These are phyloP conservation scores for Plebejus argus DNA, from an alignment of 2,888 invertebrate genomes.

Conservation along the genomic window DNA sequence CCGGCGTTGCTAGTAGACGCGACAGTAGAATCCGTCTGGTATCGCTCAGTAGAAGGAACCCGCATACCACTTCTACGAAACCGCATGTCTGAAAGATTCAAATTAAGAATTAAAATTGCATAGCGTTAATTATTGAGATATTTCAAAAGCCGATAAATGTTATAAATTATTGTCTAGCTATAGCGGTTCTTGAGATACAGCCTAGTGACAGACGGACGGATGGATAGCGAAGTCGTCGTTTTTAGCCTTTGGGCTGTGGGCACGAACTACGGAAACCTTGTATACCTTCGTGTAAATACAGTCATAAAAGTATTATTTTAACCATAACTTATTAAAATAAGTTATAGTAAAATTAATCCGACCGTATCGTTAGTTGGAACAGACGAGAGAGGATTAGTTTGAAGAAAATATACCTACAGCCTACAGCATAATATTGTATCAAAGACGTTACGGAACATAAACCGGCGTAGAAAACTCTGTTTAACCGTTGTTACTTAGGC, in stretches of 20 bases:
- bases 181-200: too few species aligned
- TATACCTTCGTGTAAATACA: too few species aligned
- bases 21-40: conserved; percentile 86
- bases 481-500: conserved; percentile 17
- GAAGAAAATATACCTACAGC: neutral
- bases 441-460: neutral
- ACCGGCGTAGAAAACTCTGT: neutral
- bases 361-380: neutral
- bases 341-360: neutral
- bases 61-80: conserved; percentile 85
- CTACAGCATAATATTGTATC: neutral
- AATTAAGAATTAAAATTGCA: too few species aligned
- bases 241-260: too few species aligned
- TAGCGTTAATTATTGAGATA: too few species aligned
- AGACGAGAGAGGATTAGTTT: neutral
- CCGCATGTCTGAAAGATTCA: conserved; percentile 83
- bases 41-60: conserved; percentile 87
- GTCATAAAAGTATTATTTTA: too few species aligned
- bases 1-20: conserved; percentile 83
- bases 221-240: too few species aligned
- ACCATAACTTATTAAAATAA: too few species aligned
- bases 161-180: too few species aligned
- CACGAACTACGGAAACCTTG: too few species aligned
- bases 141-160: too few species aligned
- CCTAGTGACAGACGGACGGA: too few species aligned